phyloP scores from a whole-genome alignment of 2,888 invertebrate species.

The Heliconius erato region DNA sequence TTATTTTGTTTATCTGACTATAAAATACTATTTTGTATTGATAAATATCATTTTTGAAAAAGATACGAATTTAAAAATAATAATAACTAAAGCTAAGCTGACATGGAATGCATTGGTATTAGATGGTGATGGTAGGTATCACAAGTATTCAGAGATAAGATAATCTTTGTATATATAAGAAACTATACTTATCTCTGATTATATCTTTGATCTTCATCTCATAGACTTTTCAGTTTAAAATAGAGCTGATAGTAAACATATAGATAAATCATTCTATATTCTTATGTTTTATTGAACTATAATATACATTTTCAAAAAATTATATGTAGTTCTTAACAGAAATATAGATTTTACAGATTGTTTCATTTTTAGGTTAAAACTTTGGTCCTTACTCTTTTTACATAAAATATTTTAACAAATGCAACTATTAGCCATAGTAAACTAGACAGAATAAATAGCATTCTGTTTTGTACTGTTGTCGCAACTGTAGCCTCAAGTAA shows the following conservation, averaged over 20 bases:
- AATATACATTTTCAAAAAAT: not conserved
- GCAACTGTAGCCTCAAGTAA: not conserved
- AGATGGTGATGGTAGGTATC: not conserved
- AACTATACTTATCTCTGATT: slow-evolving; percentile 15
- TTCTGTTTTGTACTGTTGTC: not conserved
- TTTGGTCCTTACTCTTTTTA: not conserved
- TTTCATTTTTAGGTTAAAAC: not conserved
- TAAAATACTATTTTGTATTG: not conserved
- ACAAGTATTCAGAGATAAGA: slow-evolving; percentile 32
- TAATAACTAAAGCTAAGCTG: not conserved
- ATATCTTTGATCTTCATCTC: slow-evolving; percentile 19
- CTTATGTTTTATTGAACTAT: not conserved
- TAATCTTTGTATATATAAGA: slow-evolving; percentile 27
- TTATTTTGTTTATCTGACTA: not conserved
- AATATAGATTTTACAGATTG: not conserved
- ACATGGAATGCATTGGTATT: not conserved
- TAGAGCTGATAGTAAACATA: not conserved
- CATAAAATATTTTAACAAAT: no score
- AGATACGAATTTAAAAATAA: not conserved
- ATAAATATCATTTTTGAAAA: not conserved
- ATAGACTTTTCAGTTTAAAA: not conserved
- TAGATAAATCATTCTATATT: not conserved
- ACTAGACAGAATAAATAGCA: not conserved
- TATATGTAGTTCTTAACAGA: not conserved
- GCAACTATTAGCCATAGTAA: no score